Base-by-base conservation (phyloP, 2,888 invertebrate species). In the Diplolepis rosae region DNA sequence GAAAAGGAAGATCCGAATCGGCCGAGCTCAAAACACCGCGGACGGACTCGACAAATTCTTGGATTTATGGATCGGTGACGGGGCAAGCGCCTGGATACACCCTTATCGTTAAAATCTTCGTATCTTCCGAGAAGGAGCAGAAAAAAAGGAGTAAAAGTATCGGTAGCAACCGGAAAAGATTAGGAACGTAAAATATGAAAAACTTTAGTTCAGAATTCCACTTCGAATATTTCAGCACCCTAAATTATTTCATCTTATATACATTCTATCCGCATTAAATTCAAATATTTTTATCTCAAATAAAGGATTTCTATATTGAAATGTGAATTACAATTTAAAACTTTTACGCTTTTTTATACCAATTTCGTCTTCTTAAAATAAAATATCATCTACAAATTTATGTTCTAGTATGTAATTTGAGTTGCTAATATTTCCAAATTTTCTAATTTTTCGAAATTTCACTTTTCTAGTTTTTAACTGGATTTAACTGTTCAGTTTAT, bases 51-150 rank as follows among this genome's bases (percentile, higher is more conserved):
- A 88, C 88, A 88, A 88, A 88, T 88, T 87, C 85, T 81, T 82
- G 83, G 82, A 87, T 88, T 88, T 88, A 87, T 88, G 83, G 85
- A 84, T 86, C 84, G 83, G 79, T 82, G 84, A 84, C 79, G 83
- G 82, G 80, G 81, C 83, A 80, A 82, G 79, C 80, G 83, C 75
- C 56, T 75, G 77, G 77, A 79, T 80, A 71, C 80, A 78, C 79
- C 79, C 80, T 86, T 88, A 87, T 87, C 87, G 81, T 82, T 66
- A 78, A 81, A 85, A 87, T 87, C 87, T 86, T 77, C 77, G 84
- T 82, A 84, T 83, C 85, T 86, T 84, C 83, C 77, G 80, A 85
- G 85, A 85, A 85, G 74, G 72, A 72, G 75, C 72, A 72, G 74
- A 66, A 70, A 73, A 67, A 66, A 72, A 35, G 15, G 50, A 45